Evolutionary conservation across 1,140 invertebrate genomes (phyloP), one percentile per base, ranked within the genome.

Genomic region (Drosophila sproati): DNA sequence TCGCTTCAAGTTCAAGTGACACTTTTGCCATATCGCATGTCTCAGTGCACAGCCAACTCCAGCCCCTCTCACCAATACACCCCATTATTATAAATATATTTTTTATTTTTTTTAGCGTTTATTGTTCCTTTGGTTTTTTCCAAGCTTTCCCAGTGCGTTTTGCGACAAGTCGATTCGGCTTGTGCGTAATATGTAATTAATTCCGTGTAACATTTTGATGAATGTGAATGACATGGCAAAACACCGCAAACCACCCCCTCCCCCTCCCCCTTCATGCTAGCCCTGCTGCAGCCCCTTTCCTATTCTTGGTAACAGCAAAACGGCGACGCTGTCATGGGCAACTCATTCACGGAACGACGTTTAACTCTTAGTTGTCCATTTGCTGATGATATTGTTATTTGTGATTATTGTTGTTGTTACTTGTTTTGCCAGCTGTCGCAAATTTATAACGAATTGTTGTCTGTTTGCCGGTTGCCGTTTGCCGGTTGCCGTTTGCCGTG

Each of bases 101-200:
- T n/a, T 29, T 47, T 47, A 12, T 12, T 12, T 12, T 12, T 12
- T 12, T 12, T 12, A 12, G 12, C 12, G 12, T 12, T 41, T 77
- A 57, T 78, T 8, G 39, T 62, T 37, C 67, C 56, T 77, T 69
- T 63, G 43, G 35, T 39, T 52, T 68, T 52, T 69, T 55, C 8
- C 56, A 37, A 37, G 59, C 71, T 64, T 77, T 57, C 50, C 7
- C 52, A 61, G 39, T 47, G 29, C 2, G 3, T 20, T 59, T 54
- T 62, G 55, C 47, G 28, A 28, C 41, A 52, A 67, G 59, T 73
- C 77, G 68, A 39, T 45, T 70, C 56, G 67, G 50, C n/a, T 82
- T 74, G 72, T 83, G 80, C 80, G 83, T 88, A 82, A 88, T 80
- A 78, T 83, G 80, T 77, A 87, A 83, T 87, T 88, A 87, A 87